Base-by-base conservation (phyloP, 2,113 vertebrate species). In the Desmodus rotundus region DNA sequence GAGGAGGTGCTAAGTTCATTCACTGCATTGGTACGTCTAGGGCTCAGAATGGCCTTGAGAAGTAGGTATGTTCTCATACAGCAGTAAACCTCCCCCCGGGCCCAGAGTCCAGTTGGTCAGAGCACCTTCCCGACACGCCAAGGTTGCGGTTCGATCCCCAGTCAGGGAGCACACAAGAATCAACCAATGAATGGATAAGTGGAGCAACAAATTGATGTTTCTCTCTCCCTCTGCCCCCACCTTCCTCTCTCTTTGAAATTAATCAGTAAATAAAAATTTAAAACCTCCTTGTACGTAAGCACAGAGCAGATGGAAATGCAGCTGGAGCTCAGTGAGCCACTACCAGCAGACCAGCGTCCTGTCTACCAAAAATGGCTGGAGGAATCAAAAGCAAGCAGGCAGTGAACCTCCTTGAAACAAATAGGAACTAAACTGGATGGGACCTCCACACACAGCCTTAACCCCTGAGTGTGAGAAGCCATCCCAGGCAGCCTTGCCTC, bases 391-490 rank as follows among this genome's bases (percentile, higher is more conserved):
- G 50, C 10, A 87, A 73, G 82, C 52, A 31, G 41, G 63, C 73
- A 28, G 56, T 3, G 16, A 86, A 41, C 24, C 17, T 58, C 10
- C 74, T 31, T 3, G 47, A 56, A 85, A 43, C 52, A 58, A 68
- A 33, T 1, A 54, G 14, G 36, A 28, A 19, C 31, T 19, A 4
- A 24, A 36, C 9, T 4, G 22, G 20, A 28, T 2, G 33, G 36
- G 65, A 36, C 15, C 65, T 41, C 38, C 8, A 17, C 13, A 31
- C 17, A 15, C 26, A 16, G 28, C 36, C 11, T 41, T 3, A 19
- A 0, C 3, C n/a, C 36, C 15, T n/a, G n/a, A n/a, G n/a, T n/a
- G n/a, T n/a, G n/a, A n/a, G 45, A 22, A 28, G 2, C 26, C 31
- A 36, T 77, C n/a, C 7, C 2, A 24, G 31, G 70, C 68, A 94